phyloP scores from a whole-genome alignment of 1,140 invertebrate genomes.

The Nautilus pompilius region DNA sequence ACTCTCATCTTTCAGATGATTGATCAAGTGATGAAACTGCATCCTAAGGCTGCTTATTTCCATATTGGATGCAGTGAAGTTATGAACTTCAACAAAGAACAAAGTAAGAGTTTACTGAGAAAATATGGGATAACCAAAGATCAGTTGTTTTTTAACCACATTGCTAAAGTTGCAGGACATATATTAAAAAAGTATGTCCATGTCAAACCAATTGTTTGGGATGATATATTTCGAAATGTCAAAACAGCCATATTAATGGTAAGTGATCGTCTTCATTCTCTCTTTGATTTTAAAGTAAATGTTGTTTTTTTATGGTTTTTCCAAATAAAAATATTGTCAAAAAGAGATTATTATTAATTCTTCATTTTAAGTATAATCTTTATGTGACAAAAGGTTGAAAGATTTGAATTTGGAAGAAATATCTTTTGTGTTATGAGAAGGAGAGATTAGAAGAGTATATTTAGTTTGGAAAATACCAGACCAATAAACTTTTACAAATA shows the following conservation, averaged over 20 bases:
- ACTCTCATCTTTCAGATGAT: conserved; percentile 57
- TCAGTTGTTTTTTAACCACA: conserved; percentile 57
- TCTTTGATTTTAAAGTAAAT: too few relatives aligned
- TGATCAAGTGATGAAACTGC: conserved; percentile 57
- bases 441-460: too few relatives aligned
- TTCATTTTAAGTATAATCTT: too few relatives aligned
- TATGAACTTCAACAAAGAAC: conserved; percentile 18
- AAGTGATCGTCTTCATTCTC: too few relatives aligned
- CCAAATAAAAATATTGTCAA: too few relatives aligned
- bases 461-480: too few relatives aligned
- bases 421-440: too few relatives aligned
- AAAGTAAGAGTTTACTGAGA: conserved; percentile 24
- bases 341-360: too few relatives aligned
- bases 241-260: conserved; percentile 44
- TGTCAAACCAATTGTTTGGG: conserved; percentile 81
- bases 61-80: conserved; percentile 65
- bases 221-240: conserved; percentile 84
- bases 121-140: conserved; percentile 51
- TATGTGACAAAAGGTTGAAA: too few relatives aligned
- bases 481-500: too few relatives aligned
- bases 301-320: too few relatives aligned
- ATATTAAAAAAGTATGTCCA: conserved; percentile 44
- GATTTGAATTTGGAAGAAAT: too few relatives aligned
- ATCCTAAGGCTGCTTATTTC: conserved; percentile 51
- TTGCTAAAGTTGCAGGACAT: conserved; percentile 51